Evolutionary conservation across 2,113 vertebrate species (phyloP).

Genomic region (Gadus chalcogrammus): DNA sequence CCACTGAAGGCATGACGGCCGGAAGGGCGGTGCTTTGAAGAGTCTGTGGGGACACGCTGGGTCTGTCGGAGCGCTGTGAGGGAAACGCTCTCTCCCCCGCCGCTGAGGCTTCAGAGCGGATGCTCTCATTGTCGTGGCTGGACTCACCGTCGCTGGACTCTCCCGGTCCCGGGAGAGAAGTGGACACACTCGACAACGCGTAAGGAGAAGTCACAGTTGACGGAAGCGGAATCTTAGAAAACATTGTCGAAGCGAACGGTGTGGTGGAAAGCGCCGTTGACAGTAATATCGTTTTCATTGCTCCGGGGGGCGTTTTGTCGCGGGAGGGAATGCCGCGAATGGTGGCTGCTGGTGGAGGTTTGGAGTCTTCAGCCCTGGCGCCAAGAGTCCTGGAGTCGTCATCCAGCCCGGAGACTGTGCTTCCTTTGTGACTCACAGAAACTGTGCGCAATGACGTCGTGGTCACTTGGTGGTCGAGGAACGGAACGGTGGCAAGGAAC

Average conservation of each 20-base stretch:
- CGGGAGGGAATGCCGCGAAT: neutral
- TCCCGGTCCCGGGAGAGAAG: too few relatives aligned
- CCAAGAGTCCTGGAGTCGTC: neutral
- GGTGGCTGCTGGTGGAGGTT: conserved; percentile 21
- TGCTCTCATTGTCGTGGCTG: too few relatives aligned
- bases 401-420: conserved; percentile 33
- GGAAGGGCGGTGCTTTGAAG: conserved; percentile 29
- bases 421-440: conserved; percentile 47
- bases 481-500: conserved; percentile 47
- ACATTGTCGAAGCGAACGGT: too few relatives aligned
- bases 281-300: too few relatives aligned
- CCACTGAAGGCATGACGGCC: conserved; percentile 27
- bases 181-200: too few relatives aligned
- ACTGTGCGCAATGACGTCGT: conserved; percentile 31
- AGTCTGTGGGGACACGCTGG: conserved; percentile 21
- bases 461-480: conserved; percentile 39
- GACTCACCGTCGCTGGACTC: too few relatives aligned
- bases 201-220: too few relatives aligned
- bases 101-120: neutral
- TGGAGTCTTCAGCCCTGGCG: conserved; percentile 17
- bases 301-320: conserved; percentile 17
- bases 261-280: too few relatives aligned
- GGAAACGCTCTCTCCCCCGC: neutral
- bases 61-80: neutral
- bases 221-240: too few relatives aligned